Evolutionary conservation across 2,113 vertebrate genomes (phyloP).

Genomic region (Eretmochelys imbricata): DNA sequence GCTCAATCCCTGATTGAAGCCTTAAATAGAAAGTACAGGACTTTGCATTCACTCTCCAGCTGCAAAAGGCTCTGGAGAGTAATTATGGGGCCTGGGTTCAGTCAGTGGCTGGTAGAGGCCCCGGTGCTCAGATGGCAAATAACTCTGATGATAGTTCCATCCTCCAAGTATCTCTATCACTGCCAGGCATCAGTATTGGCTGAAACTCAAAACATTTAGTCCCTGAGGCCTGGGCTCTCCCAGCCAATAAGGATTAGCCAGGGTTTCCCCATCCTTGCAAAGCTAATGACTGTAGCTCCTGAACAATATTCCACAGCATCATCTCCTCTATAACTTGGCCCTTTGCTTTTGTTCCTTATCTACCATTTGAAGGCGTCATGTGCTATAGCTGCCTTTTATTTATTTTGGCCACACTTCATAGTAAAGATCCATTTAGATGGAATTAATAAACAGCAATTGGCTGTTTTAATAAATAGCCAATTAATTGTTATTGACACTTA

Average conservation of each 20-base stretch:
- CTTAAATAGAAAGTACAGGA: not conserved
- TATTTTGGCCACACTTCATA: not conserved
- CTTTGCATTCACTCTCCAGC: not conserved
- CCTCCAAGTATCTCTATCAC: not conserved
- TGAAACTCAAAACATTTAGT: not conserved
- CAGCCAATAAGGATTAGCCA: not conserved
- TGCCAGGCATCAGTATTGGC: not conserved
- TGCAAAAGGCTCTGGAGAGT: not conserved
- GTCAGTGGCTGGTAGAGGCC: not conserved
- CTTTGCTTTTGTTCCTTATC: not conserved
- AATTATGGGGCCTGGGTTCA: not conserved
- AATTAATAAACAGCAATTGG: not conserved
- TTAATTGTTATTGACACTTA: not conserved
- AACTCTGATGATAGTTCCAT: not conserved
- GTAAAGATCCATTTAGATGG: conserved; percentile 23
- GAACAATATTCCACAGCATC: conserved; percentile 30
- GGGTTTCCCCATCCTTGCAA: not conserved
- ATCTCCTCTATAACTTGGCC: not conserved
- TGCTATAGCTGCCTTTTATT: not conserved
- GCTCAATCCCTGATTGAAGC: not conserved
- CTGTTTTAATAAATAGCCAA: conserved; percentile 6
- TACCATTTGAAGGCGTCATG: not conserved
- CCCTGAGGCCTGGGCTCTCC: not conserved
- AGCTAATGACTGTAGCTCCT: not conserved
- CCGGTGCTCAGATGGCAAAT: not conserved